A percentile compares a stretch with the other conserved stretches of the same genome.
Evolutionary conservation across 2,113 vertebrate genomes (phyloP).

Genomic region (Campylorhamphus procurvoides): DNA sequence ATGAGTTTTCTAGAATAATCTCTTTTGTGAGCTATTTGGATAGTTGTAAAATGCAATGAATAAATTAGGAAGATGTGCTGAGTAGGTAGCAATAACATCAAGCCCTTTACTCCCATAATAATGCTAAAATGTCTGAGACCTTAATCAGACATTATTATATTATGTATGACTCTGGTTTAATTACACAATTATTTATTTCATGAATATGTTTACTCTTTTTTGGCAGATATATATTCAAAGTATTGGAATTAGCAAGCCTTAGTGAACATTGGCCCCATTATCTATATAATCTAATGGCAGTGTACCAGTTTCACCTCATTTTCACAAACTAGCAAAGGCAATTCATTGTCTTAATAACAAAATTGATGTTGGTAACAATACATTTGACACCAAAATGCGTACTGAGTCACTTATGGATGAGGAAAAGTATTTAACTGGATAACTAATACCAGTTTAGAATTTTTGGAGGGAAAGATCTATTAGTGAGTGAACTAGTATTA

Average conservation of each 20-base stretch:
- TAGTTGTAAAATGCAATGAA: neutral
- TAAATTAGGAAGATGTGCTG: neutral
- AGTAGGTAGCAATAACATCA: neutral
- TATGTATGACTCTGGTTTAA: neutral
- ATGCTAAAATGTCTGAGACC: neutral
- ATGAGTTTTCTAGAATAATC: neutral
- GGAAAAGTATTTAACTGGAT: neutral
- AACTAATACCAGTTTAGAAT: neutral
- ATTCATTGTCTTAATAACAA: neutral
- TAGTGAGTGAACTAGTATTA: neutral
- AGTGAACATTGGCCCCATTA: neutral
- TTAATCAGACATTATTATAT: neutral
- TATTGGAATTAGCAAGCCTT: neutral
- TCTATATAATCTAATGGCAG: neutral
- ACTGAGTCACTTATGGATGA: neutral
- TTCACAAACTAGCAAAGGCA: neutral
- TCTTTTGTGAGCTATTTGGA: neutral
- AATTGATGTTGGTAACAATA: neutral
- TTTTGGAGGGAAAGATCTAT: neutral
- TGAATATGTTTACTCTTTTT: neutral
- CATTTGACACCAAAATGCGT: neutral
- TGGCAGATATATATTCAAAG: neutral
- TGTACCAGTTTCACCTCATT: neutral
- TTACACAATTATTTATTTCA: constrained; percentile 13
- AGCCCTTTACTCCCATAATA: neutral